A percentile compares a stretch with the other conserved stretches of the same genome.
Evolutionary conservation across 2,113 vertebrate species (phyloP).

Genomic region (Eretmochelys imbricata): DNA sequence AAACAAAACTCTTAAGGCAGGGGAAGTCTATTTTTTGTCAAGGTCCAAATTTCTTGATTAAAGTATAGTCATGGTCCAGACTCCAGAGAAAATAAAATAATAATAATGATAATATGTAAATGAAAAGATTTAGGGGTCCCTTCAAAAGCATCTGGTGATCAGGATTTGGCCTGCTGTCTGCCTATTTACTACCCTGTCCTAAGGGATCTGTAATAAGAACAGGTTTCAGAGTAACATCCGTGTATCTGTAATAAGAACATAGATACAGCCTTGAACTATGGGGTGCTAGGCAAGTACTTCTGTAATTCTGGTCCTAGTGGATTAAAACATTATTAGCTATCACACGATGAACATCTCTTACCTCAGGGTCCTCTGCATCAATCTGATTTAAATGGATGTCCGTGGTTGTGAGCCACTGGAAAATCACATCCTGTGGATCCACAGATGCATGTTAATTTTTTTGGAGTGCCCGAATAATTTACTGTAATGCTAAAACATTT

Average conservation of each 20-base stretch:
- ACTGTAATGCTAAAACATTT: not conserved
- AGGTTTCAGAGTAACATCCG: not conserved
- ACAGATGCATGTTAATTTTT: not conserved
- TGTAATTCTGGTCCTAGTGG: not conserved
- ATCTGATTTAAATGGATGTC: conserved; percentile 93
- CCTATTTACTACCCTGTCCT: too few relatives aligned
- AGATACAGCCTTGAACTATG: not conserved
- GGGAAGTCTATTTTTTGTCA: too few relatives aligned
- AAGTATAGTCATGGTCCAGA: too few relatives aligned
- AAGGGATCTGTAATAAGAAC: not conserved
- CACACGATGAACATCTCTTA: conserved; percentile 64
- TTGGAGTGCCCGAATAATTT: not conserved
- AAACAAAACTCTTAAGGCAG: not conserved
- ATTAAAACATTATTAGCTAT: not conserved
- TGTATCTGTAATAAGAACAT: not conserved
- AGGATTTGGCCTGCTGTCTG: too few relatives aligned
- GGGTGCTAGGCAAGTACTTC: not conserved
- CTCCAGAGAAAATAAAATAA: too few relatives aligned
- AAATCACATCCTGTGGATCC: conserved; percentile 89
- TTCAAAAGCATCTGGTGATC: too few relatives aligned
- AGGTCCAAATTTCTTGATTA: too few relatives aligned
- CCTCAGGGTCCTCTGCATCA: conserved; percentile 95
- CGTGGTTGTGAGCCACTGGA: conserved; percentile 95
- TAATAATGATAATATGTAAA: too few relatives aligned
- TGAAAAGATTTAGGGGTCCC: too few relatives aligned